These are phyloP conservation scores for Montipora capricornis DNA, from an alignment of 64 coral and sea anemone species.

Conservation along the genomic window DNA sequence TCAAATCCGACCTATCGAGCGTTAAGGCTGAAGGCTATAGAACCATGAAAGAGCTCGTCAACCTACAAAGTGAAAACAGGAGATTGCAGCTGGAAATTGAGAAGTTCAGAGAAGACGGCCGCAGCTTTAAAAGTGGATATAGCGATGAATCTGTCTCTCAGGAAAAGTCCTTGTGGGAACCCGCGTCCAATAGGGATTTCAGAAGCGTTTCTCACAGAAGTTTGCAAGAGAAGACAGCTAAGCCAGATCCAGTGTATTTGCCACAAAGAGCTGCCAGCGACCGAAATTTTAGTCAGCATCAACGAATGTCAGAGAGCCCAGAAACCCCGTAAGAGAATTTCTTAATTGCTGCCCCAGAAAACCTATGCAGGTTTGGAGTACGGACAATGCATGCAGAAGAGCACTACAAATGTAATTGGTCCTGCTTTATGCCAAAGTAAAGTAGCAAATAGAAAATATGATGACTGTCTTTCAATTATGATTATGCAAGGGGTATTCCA, in stretches of 20 bases:
- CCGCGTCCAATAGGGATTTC: background rate
- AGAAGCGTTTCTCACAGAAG: conserved; percentile 23
- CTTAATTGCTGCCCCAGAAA: background rate
- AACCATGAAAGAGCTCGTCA: conserved; percentile 89
- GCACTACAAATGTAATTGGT: background rate
- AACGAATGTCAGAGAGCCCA: background rate
- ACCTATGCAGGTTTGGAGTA: background rate
- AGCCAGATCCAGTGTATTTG: background rate
- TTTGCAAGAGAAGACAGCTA: conserved; percentile 21
- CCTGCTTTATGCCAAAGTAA: background rate
- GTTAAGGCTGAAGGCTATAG: conserved; percentile 86
- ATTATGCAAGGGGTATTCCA: no score
- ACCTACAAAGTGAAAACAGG: conserved; percentile 84
- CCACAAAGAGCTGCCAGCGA: conserved; percentile 10
- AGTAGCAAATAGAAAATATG: background rate
- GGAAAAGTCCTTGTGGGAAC: background rate
- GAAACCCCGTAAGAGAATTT: background rate
- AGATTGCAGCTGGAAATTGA: conserved; percentile 79
- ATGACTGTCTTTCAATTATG: background rate
- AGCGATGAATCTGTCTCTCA: conserved; percentile 23
- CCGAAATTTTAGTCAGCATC: background rate
- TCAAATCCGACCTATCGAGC: conserved; percentile 83
- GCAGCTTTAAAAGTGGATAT: conserved; percentile 6
- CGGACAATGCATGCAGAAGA: background rate
- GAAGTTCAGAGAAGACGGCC: conserved; percentile 40